Conservation (phyloP, 2,113 vertebrate genomes). For the Apteryx mantelli region DNA sequence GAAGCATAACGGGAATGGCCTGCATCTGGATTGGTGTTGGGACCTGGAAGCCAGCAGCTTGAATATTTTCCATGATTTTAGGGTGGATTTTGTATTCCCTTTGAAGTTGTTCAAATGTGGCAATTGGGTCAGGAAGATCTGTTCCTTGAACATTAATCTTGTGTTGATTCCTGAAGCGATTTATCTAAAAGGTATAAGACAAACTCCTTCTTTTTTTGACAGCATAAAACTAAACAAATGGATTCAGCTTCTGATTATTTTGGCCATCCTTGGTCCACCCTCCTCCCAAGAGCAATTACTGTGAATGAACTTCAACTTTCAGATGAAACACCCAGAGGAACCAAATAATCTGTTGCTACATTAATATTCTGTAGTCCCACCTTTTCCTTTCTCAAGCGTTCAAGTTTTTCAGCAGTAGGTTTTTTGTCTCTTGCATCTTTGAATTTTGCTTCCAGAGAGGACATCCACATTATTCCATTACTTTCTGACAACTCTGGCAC, state of each 20-base stretch:
- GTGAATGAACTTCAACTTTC: accelerated
- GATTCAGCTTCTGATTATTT: neutral
- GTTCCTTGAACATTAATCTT: conserved; percentile 90
- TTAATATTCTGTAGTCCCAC: conserved; percentile 59
- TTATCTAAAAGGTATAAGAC: conserved; percentile 78
- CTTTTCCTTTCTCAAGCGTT: conserved; percentile 89
- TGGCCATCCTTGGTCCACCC: neutral
- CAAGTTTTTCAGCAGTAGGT: conserved; percentile 82
- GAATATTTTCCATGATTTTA: conserved; percentile 86
- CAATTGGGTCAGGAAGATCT: conserved; percentile 90
- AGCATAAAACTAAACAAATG: accelerated
- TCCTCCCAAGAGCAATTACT: neutral
- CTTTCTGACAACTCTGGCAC: conserved; percentile 10
- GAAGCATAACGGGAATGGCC: conserved; percentile 93
- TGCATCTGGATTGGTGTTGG: conserved; percentile 97
- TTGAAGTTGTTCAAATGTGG: conserved; percentile 89
- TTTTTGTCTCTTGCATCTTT: conserved; percentile 76
- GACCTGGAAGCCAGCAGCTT: conserved; percentile 81
- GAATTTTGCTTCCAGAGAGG: conserved; percentile 80
- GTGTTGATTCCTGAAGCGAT: conserved; percentile 84
- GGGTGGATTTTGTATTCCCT: conserved; percentile 87
- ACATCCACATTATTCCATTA: conserved; percentile 85
- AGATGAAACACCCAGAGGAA: neutral
- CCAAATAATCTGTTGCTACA: neutral
- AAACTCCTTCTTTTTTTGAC: neutral